Evolutionary conservation across 1,140 invertebrate genomes (phyloP).

Genomic region (Metopolophium dirhodum): DNA sequence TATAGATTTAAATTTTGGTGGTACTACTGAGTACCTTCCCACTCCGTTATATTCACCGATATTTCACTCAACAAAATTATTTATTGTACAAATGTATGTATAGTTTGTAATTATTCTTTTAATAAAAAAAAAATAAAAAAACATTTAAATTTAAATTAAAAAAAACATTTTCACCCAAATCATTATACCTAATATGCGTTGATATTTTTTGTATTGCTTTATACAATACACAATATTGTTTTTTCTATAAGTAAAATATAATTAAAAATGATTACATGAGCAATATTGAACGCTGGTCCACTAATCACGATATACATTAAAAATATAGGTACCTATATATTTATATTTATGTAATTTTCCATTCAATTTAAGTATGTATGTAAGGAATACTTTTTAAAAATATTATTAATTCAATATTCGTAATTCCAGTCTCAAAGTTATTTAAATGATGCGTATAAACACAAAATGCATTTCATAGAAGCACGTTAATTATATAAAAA

Average conservation of each 20-base stretch:
- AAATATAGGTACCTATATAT: background rate
- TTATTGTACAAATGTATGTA: no score
- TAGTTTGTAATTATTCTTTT: no score
- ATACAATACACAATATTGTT: background rate
- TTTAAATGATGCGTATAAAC: background rate
- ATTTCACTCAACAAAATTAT: no score
- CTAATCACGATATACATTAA: background rate
- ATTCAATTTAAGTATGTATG: background rate
- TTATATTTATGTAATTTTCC: background rate
- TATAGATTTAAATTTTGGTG: no score
- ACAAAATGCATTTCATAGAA: background rate
- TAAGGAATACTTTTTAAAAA: background rate
- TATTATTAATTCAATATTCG: background rate
- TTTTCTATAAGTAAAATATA: background rate
- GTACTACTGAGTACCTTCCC: no score
- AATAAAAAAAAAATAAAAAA: no score
- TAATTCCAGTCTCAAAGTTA: background rate
- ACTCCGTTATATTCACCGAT: no score
- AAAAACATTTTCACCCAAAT: background rate
- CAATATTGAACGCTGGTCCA: background rate
- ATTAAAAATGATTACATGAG: background rate
- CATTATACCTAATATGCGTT: background rate
- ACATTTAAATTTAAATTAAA: no score
- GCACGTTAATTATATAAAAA: background rate
- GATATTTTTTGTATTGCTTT: background rate